Base-by-base conservation (phyloP, 2,113 vertebrate species). In the Todiramphus chloris region DNA sequence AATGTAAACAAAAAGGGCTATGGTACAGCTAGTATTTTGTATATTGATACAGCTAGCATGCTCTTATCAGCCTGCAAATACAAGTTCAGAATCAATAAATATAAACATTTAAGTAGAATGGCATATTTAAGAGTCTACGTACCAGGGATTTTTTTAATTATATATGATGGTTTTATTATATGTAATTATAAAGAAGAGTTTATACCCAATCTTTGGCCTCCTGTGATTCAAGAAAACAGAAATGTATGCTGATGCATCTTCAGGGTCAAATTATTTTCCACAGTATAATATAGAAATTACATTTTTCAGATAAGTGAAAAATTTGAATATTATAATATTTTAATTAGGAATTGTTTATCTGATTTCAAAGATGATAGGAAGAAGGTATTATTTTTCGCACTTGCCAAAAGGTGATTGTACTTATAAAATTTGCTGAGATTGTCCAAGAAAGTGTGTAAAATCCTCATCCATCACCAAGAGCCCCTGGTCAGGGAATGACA, bases 391-490 rank as follows among this genome's bases (percentile, higher is more conserved):
- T 97, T 98, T 98, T 96, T 94, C 86, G 79, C 87, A 92, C 88
- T 97, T 97, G 95, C 96, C 96, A 97, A 98, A 98, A 98, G 97
- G 96, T 98, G 98, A 98, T 98, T 81, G 80, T 98, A 97, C 98
- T 98, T 97, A 93, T 70, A 97, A 97, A 98, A 98, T 98, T 94
- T 97, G 95, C 98, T 97, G 98, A 99, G 98, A 98, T 98, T 98
- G 98, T 98, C 98, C 98, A 98, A 97, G 98, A 98, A 98, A 98
- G 98, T 98, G 98, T 97, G 96, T 98, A 98, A 99, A 98, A 98
- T 97, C 97, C 97, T 98, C 98, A 99, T 99, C 99, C 98, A 99
- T 99, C 99, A 99, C 97, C 10, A 9, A 95, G 95, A 97, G 98
- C 98, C 98, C 94, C 97, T 98, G 98, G 98, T 98, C 98, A 99